phyloP scores from a whole-genome alignment of 2,113 vertebrate species.

The Phalacrocorax aristotelis region DNA sequence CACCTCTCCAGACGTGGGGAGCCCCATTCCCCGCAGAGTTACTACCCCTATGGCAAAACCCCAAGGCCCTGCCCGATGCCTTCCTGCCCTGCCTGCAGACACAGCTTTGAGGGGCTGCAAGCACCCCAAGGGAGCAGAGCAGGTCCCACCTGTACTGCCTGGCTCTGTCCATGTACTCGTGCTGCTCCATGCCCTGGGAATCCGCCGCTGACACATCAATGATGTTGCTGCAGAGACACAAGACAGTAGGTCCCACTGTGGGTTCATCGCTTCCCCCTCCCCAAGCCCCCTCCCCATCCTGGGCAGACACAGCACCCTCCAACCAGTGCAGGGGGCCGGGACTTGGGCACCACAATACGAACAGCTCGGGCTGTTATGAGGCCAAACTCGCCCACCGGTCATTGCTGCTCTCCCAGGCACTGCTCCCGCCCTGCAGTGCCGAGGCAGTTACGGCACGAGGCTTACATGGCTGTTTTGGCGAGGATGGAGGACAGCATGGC shows the following conservation, averaged over 20 bases:
- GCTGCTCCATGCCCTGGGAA: constrained; percentile 95
- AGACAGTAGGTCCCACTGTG: neutral
- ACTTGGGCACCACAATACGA: neutral
- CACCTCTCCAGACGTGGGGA: neutral
- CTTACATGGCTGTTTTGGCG: constrained; percentile 91
- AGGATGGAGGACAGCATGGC: constrained; percentile 93
- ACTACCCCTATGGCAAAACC: neutral
- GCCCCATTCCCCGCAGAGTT: accelerated
- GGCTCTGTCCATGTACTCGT: constrained; percentile 97
- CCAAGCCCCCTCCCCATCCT: neutral
- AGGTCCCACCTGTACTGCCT: constrained; percentile 88
- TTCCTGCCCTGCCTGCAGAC: too few species aligned
- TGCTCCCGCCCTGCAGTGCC: neutral
- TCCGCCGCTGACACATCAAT: constrained; percentile 95
- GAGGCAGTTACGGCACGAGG: accelerated
- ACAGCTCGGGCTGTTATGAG: too few species aligned
- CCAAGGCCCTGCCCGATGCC: neutral
- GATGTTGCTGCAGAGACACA: constrained; percentile 83
- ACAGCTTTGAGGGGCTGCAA: accelerated
- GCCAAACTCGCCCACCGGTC: neutral
- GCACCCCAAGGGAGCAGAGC: neutral
- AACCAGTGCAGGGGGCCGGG: neutral
- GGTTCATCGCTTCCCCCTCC: neutral
- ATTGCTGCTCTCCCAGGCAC: neutral
- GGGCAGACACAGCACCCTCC: neutral